phyloP scores from a whole-genome alignment of 2,888 invertebrate species.

The Xestia ashworthii region DNA sequence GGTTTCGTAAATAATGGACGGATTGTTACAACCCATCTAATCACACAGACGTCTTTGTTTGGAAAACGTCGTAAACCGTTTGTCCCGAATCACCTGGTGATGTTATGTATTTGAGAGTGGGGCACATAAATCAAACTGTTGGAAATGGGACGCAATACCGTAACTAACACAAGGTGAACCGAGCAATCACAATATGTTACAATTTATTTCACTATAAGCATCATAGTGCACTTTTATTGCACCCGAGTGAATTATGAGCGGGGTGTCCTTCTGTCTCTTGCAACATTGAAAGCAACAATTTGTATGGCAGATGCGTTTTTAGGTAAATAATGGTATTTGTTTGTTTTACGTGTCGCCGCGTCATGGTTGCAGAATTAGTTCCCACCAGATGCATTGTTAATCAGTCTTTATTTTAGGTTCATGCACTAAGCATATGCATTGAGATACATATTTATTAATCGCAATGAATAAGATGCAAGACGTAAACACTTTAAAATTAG shows the following conservation, averaged over 20 bases:
- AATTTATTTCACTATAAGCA: conserved; percentile 65
- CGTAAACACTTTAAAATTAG: neutral
- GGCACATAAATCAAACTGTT: conserved; percentile 78
- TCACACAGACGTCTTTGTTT: conserved; percentile 53
- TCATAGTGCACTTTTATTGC: conserved; percentile 67
- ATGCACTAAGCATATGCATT: neutral
- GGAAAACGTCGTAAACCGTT: conserved; percentile 62
- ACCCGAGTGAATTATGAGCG: conserved; percentile 51
- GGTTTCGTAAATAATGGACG: conserved; percentile 35
- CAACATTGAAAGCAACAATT: conserved; percentile 57
- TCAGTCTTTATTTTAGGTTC: neutral
- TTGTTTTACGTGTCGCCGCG: conserved; percentile 14
- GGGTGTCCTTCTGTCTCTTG: conserved; percentile 59
- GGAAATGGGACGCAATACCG: conserved; percentile 79
- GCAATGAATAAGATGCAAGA: neutral
- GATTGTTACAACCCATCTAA: conserved; percentile 45
- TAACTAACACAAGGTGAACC: conserved; percentile 77
- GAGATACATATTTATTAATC: neutral
- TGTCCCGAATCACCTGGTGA: conserved; percentile 72
- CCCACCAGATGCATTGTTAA: neutral
- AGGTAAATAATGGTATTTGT: conserved; percentile 54
- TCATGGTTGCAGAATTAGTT: conserved; percentile 1
- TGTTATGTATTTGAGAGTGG: conserved; percentile 75
- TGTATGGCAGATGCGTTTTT: conserved; percentile 30
- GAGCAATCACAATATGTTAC: conserved; percentile 67